Evolutionary conservation across 2,797 vertebrate species (phyloP).

Genomic region (Coracias cyanogaster): DNA sequence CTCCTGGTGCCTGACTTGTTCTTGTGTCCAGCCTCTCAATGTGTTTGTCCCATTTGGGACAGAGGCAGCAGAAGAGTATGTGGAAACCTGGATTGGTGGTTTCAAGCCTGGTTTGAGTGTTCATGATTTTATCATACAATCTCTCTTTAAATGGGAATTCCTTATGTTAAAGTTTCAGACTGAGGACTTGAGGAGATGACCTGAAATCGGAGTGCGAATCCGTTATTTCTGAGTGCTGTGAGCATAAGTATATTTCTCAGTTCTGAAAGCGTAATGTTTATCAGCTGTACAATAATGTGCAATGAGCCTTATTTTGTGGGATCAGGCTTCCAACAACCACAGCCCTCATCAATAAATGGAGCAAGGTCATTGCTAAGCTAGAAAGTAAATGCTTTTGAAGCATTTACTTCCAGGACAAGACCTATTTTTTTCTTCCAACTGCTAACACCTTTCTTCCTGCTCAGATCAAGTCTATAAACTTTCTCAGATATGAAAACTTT

Average conservation of each 20-base stretch:
- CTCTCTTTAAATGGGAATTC: not conserved
- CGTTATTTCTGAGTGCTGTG: conserved; percentile 12
- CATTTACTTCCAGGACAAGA: not conserved
- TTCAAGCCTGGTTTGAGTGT: not conserved
- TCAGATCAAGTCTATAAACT: not conserved
- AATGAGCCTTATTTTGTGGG: not conserved
- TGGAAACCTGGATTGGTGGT: not conserved
- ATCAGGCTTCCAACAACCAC: not conserved
- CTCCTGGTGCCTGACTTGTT: not conserved
- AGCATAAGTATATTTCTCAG: not conserved
- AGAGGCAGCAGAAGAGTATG: not conserved
- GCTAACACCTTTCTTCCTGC: not conserved
- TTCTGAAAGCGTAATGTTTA: not conserved
- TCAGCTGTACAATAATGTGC: not conserved
- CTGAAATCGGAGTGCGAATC: conserved; percentile 30
- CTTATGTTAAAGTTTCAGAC: not conserved
- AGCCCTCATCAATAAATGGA: not conserved
- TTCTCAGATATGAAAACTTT: not conserved
- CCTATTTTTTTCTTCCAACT: not conserved
- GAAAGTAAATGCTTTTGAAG: conserved; percentile 36
- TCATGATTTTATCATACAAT: not conserved
- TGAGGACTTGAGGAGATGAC: not conserved
- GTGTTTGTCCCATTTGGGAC: not conserved
- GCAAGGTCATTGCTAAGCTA: not conserved
- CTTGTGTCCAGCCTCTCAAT: not conserved